These are phyloP conservation scores for Mactromeris polynyma DNA, from an alignment of 2,888 invertebrate genomes.

Conservation along the genomic window DNA sequence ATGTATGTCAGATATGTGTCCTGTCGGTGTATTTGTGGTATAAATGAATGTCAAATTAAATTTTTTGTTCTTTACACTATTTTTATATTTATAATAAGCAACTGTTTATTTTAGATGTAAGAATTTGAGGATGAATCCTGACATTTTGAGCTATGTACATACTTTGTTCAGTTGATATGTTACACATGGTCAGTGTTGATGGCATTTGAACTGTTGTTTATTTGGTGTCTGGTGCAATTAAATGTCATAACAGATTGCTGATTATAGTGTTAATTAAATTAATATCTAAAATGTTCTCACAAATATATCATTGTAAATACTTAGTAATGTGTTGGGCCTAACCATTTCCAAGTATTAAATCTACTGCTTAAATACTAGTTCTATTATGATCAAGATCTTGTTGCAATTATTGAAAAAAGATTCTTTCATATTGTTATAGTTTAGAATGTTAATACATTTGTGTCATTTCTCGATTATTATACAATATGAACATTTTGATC, in stretches of 20 bases:
- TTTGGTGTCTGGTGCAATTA: neutral
- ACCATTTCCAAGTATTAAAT: neutral
- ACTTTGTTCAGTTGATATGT: neutral
- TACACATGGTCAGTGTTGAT: neutral
- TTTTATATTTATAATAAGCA: slow-evolving; percentile 14
- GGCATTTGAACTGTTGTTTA: neutral
- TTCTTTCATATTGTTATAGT: neutral
- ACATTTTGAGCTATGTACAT: neutral
- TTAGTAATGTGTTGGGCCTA: neutral
- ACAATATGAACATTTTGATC: neutral
- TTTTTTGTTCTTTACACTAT: neutral
- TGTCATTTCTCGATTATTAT: neutral
- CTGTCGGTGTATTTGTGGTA: neutral
- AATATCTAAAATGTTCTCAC: neutral
- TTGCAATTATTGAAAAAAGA: neutral
- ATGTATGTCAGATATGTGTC: neutral
- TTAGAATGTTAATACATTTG: neutral
- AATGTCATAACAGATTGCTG: neutral
- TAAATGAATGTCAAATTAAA: neutral
- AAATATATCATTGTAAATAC: neutral
- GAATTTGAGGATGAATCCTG: neutral
- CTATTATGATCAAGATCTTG: neutral
- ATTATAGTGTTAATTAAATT: neutral
- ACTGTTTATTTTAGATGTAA: neutral
- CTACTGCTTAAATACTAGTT: neutral